phyloP scores from a whole-genome alignment of 2,888 invertebrate genomes.

The Pyrrhopygopsis socrates region DNA sequence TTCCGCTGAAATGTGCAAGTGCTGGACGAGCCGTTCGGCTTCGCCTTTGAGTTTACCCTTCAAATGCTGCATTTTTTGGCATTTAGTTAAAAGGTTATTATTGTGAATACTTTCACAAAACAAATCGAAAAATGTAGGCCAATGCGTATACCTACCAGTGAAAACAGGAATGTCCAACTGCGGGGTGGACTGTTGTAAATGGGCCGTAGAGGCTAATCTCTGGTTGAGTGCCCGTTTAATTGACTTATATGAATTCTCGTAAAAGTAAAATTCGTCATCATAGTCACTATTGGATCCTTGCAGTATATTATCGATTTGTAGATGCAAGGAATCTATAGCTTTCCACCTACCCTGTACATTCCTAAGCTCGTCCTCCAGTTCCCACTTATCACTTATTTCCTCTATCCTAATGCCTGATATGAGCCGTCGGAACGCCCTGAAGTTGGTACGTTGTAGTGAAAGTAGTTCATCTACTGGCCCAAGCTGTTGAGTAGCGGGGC shows the following conservation, averaged over 20 bases:
- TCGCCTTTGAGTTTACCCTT: constrained; percentile 7
- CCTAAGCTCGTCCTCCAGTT: constrained; percentile 6
- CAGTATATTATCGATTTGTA: constrained; percentile 15
- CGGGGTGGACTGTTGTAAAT: constrained; percentile 1
- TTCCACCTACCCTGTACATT: constrained; percentile 14
- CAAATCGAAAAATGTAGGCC: constrained; percentile 5
- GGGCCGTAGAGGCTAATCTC: not conserved
- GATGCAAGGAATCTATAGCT: constrained; percentile 8
- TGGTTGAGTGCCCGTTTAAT: not conserved
- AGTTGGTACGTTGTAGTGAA: constrained; percentile 3
- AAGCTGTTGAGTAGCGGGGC: not conserved
- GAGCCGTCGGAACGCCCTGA: not conserved
- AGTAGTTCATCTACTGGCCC: not conserved
- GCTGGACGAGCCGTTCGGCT: constrained; percentile 11
- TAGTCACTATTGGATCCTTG: constrained; percentile 4
- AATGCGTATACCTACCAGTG: not conserved
- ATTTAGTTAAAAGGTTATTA: not conserved
- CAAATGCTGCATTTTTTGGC: constrained; percentile 5
- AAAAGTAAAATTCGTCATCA: not conserved
- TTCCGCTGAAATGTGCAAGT: constrained; percentile 9
- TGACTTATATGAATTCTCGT: not conserved
- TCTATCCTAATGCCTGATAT: not conserved
- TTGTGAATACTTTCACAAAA: not conserved
- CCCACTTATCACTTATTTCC: constrained; percentile 6
- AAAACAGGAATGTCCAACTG: constrained; percentile 8